These are phyloP conservation scores for Keiferia lycopersicella DNA, from an alignment of 2,888 invertebrate species.

Conservation along the genomic window DNA sequence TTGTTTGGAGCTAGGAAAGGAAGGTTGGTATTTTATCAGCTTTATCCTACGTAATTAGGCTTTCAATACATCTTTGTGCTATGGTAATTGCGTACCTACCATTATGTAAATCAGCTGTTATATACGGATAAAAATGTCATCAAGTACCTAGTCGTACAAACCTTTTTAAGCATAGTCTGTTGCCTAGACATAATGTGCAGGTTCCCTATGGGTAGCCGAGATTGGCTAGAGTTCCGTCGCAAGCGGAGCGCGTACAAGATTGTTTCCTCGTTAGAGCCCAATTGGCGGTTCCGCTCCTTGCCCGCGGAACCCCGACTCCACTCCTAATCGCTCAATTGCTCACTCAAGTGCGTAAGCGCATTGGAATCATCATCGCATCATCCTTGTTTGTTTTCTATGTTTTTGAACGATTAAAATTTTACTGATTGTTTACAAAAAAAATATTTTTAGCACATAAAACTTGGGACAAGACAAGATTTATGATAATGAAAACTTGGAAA, in stretches of 20 bases:
- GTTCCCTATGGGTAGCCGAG: constrained; percentile 50
- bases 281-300: constrained; percentile 76
- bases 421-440: too few species aligned
- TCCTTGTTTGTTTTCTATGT: neutral
- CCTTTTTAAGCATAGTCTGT: neutral
- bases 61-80: neutral
- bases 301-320: constrained; percentile 55
- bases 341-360: constrained; percentile 50
- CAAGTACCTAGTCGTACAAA: neutral
- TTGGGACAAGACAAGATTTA: too few species aligned
- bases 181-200: constrained; percentile 34
- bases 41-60: too few species aligned
- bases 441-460: too few species aligned
- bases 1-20: too few species aligned
- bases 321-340: constrained; percentile 65
- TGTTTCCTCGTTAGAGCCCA: constrained; percentile 79
- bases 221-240: constrained; percentile 73
- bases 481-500: neutral
- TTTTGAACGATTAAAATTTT: neutral
- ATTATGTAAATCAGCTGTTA: too few species aligned
- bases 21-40: too few species aligned
- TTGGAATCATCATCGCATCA: neutral
- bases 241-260: constrained; percentile 80
- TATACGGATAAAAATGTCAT: too few species aligned
- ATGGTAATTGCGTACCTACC: neutral